Base-by-base conservation (phyloP, 2,888 invertebrate genomes). In the Listrodromus nycthemerus region DNA sequence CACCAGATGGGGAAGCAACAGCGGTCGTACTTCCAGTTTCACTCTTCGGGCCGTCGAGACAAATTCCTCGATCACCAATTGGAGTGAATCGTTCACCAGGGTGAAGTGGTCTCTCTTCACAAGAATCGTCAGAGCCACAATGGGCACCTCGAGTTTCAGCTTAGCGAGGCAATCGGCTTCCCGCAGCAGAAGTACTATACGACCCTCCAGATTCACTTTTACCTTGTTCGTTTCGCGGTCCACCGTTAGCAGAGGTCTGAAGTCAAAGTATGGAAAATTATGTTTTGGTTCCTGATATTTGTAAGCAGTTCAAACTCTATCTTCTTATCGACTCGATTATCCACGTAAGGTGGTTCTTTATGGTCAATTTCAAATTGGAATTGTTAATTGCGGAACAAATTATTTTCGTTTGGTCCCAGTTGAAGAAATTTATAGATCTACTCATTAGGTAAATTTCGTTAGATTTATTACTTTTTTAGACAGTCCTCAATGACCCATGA, bases 131-230 rank as follows among this genome's bases (percentile, higher is more conserved):
- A 96, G 95, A 30, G 97, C 97, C 0, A 97, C 96, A 82, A 97
- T 96, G 0, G 98, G 97, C 83, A 97, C 94, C n/a, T 97, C 96
- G 1, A 98, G 93, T 5, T 96, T 95, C 94, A 98, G 95, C 92
- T 98, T 98, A 1, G 96, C 95, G 92, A 98, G 95, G 90, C 97
- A 96, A 91, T 98, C 98, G 0, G 97, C 96, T 93, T 98, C 98
- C 37, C 97, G 94, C 74, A 98, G 96, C 50, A 98, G 94, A 37
- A 97, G 93, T 4, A 96, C 95, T 24, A 98, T 96, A 0, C 97
- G 96, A 41, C 95, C 95, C 92, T 97, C 97, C 48, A 98, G 92
- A 91, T 98, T 98, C 0, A 97, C 97, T 84, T 95, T 95, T 5
- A 97, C 94, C 80, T 95, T 95, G 41, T 96, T 96, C 5, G 94